Percentiles rank a stretch among this genome's conserved stretches.
Conservation (phyloP, 2,113 vertebrate species). For the Hippocampus zosterae region DNA sequence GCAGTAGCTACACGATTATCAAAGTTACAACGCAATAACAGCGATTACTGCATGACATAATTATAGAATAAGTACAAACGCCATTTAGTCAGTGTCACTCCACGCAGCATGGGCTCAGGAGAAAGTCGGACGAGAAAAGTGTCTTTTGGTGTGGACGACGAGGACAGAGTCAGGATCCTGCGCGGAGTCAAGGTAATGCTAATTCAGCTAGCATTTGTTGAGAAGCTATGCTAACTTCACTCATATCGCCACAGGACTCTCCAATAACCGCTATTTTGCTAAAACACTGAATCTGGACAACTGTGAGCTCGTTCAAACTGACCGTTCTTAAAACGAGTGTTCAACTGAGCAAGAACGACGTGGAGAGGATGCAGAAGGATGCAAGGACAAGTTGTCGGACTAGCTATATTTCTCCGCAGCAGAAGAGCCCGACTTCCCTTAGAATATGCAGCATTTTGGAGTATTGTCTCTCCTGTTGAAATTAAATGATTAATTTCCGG, state of each 20-base stretch:
- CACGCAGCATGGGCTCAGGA: conserved; percentile 76
- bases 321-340: neutral
- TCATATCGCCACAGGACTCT: too few species aligned
- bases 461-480: neutral
- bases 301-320: neutral
- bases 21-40: neutral
- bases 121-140: conserved; percentile 82
- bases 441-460: neutral
- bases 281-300: too few species aligned
- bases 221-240: conserved; percentile 41
- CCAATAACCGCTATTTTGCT: conserved; percentile 13
- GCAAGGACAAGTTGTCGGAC: conserved; percentile 18
- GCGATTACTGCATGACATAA: neutral
- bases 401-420: neutral
- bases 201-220: conserved; percentile 38
- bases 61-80: neutral
- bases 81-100: neutral
- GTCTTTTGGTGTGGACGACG: conserved; percentile 85
- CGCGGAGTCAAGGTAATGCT: conserved; percentile 86
- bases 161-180: conserved; percentile 83
- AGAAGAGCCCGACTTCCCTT: conserved; percentile 13
- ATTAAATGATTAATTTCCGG: neutral
- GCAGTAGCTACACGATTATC: conserved; percentile 1
- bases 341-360: neutral
- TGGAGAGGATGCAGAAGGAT: conserved; percentile 12